Percentiles rank a stretch among this genome's conserved stretches.
Evolutionary conservation across 2,888 invertebrate species (phyloP).

Genomic region (Aplocera efformata): DNA sequence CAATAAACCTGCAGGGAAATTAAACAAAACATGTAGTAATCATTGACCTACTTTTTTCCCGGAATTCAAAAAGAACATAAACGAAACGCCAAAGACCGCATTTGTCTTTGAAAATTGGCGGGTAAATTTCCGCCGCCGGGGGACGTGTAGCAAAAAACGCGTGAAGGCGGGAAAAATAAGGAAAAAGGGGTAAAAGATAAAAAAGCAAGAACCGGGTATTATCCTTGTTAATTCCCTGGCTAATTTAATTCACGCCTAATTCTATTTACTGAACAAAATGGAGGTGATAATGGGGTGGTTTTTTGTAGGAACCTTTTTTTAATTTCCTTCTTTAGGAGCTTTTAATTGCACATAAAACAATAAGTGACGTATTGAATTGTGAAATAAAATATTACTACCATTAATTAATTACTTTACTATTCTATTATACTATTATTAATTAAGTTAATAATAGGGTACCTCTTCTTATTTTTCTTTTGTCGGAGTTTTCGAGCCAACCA

Average conservation of each 20-base stretch:
- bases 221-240: constrained; percentile 77
- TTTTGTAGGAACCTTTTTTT: constrained; percentile 60
- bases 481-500: too few species aligned
- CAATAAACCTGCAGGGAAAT: neutral
- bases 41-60: neutral
- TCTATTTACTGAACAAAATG: constrained; percentile 76
- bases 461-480: too few species aligned
- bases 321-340: constrained; percentile 45
- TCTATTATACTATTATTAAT: too few species aligned
- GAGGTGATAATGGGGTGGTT: constrained; percentile 73
- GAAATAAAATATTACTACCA: too few species aligned
- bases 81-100: constrained; percentile 17
- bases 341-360: constrained; percentile 59
- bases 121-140: constrained; percentile 29
- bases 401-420: too few species aligned
- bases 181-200: constrained; percentile 64
- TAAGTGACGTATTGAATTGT: constrained; percentile 32
- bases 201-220: constrained; percentile 65
- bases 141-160: constrained; percentile 38
- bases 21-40: neutral
- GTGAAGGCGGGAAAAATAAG: constrained; percentile 54
- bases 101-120: constrained; percentile 27
- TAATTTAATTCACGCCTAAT: constrained; percentile 79
- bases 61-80: constrained; percentile 7
- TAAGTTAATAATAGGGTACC: too few species aligned